Evolutionary conservation across 2,113 vertebrate genomes (phyloP).

Genomic region (Apus apus): DNA sequence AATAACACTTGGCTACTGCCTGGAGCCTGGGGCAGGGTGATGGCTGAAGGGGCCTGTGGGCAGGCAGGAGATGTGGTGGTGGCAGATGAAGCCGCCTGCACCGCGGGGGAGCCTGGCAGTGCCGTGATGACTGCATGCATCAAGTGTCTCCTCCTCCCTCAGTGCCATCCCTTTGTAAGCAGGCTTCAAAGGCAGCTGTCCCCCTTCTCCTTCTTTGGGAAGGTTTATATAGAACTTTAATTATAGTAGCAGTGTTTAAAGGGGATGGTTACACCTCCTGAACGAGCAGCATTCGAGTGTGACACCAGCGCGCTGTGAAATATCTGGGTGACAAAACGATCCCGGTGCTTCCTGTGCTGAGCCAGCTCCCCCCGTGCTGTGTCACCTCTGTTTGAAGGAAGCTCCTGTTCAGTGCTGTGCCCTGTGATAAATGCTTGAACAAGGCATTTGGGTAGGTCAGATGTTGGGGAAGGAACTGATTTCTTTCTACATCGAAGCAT

Average conservation of each 20-base stretch:
- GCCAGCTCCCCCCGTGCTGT: background rate
- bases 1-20: too few species aligned
- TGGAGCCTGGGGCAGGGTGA: background rate
- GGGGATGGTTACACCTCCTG: background rate
- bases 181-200: background rate
- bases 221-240: slow-evolving; percentile 40
- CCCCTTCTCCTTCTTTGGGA: background rate
- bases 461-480: background rate
- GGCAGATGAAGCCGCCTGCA: too few species aligned
- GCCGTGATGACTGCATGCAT: too few species aligned
- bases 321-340: background rate
- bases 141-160: background rate
- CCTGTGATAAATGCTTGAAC: background rate
- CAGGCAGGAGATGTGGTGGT: too few species aligned
- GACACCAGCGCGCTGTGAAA: background rate
- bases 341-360: accelerated
- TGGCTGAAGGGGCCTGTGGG: background rate
- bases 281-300: background rate
- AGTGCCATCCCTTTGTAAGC: background rate
- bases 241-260: slow-evolving; percentile 15
- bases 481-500: background rate
- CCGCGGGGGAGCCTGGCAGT: too few species aligned
- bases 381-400: background rate
- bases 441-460: background rate
- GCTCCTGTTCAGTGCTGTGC: background rate